Evolutionary conservation across 2,888 invertebrate species (phyloP), one percentile per base, ranked within the genome.

Genomic region (Epirrhoe tristata): DNA sequence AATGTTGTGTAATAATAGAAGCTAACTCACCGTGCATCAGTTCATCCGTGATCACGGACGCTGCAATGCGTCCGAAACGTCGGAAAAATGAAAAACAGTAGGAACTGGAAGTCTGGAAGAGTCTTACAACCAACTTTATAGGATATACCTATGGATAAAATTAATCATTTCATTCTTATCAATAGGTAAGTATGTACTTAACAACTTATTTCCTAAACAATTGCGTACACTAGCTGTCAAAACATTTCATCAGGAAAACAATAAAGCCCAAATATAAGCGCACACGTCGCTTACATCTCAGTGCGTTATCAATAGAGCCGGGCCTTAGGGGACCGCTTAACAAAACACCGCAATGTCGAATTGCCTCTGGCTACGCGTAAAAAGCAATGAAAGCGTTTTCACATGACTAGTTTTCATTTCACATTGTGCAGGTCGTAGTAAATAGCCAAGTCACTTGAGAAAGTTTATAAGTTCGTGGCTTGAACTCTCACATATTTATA

Each of bases 321-420:
- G 71, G 84, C 81, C 80, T 66, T 69, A 79, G 76, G 83, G 76
- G 73, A 73, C 79, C 81, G 57, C 80, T 81, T 78, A 82, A 88
- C 79, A 82, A 89, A 89, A 88, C 87, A 88, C 89, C 88, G 83
- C 89, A 88, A 86, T 84, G 61, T 85, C 87, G 87, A 90, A 89
- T 91, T 88, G 91, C 91, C 91, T 86, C 87, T 80, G 86, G 92
- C 90, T 86, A 87, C 85, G 90, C 89, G 90, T 87, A 88, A 92
- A 91, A 91, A 88, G 90, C 92, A 90, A 90, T 89, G 89, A 90
- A 91, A 91, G 89, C 90, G 87, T 90, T 92, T 91, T 90, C 91
- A 91, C 91, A 90, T 90, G 90, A 88, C 84, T 83, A 90, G 89
- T 90, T 90, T 88, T 88, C 90, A 90, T 91, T 90, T 88, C 87